Base-by-base conservation (phyloP, 2,113 vertebrate species). In the Caranx melampygus region DNA sequence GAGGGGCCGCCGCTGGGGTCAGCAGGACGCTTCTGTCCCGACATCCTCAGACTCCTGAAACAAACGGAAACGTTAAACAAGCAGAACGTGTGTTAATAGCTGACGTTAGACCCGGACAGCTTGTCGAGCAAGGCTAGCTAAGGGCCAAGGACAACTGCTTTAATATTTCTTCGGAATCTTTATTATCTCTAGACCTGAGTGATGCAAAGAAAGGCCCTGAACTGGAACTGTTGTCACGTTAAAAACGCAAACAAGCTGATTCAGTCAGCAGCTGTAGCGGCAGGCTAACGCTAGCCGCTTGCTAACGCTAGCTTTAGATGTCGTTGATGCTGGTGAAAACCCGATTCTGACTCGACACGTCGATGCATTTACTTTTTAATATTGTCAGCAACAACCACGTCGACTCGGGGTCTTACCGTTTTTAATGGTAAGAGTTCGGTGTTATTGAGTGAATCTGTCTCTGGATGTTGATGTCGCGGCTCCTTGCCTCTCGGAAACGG, bases 21-120 rank as follows among this genome's bases (percentile, higher is more conserved):
- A 73, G 89, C 95, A 0, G 92, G 79, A 64, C 97, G 94, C 91
- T 99, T 99, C 91, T 95, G 93, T 80, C 96, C 96, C 77, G 97
- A 98, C 97, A 98, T 99, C 88, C 83, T 91, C 72, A 54, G 55
- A 74, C 60, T 70, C 69, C 80, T 89, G 68, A 55, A 75, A 81
- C 16, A 88, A 35, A 66, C 3, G 1, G 3, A 76, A 9, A 66
- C 6, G 40, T 35, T 73, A 35, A 13, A 35, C 26, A 9, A 0
- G 9, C 10, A 10, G 10, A 20, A 34, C 14, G 10, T 18, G 31
- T 16, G n/a, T 64, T 18, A 18, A 18, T 7, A 18, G 26, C 14
- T 33, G 20, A 4, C 7, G 14, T 3, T 47, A 1, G 5, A 45
- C 5, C 16, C 20, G 51, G 33, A 3, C 2, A 21, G 5, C 12